phyloP scores from a whole-genome alignment of 2,113 vertebrate genomes.

The Nibea albiflora region DNA sequence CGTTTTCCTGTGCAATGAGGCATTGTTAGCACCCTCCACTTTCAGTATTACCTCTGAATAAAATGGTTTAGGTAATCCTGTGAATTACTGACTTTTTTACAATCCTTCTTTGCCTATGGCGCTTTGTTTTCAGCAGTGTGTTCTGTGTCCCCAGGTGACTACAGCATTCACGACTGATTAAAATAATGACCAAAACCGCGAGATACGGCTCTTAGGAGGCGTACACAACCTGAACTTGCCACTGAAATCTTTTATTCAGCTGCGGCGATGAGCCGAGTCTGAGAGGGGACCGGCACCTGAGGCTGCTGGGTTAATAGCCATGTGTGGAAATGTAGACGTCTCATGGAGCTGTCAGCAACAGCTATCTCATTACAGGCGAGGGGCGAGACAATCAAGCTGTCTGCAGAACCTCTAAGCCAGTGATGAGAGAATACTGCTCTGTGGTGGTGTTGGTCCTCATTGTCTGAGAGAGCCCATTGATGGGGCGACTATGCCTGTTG shows the following conservation, averaged over 20 bases:
- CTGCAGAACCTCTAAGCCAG: slow-evolving; percentile 34
- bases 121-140: background rate
- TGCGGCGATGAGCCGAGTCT: background rate
- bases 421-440: slow-evolving; percentile 49
- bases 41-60: background rate
- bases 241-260: slow-evolving; percentile 32
- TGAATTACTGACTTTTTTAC: background rate
- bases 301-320: slow-evolving; percentile 34
- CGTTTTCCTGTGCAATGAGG: background rate
- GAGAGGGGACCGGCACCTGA: background rate
- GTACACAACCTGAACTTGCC: background rate
- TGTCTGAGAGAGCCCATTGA: slow-evolving; percentile 47
- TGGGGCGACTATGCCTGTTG: slow-evolving; percentile 27
- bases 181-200: background rate
- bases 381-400: slow-evolving; percentile 52
- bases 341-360: slow-evolving; percentile 50
- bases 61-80: background rate
- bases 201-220: background rate
- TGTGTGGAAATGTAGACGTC: slow-evolving; percentile 44
- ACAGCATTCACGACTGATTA: background rate
- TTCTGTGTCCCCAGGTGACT: background rate
- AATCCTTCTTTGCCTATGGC: background rate
- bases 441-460: slow-evolving; percentile 27
- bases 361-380: slow-evolving; percentile 50
- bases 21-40: background rate